Evolutionary conservation across 1,140 invertebrate species (phyloP).

Genomic region (Plectus sambesii): DNA sequence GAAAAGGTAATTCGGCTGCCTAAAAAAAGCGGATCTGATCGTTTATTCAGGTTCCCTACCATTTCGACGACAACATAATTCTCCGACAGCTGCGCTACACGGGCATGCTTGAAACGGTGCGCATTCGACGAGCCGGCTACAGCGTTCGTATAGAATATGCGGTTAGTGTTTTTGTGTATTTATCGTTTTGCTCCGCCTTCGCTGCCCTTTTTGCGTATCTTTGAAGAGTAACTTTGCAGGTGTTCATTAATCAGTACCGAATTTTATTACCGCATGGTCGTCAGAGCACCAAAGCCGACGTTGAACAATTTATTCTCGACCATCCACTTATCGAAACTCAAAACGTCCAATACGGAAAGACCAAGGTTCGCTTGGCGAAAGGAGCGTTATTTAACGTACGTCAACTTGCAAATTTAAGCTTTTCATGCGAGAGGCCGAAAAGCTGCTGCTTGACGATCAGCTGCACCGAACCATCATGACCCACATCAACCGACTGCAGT

Average conservation of each 20-base stretch:
- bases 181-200: neutral
- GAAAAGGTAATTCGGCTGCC: constrained; percentile 57
- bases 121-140: constrained; percentile 86
- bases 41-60: constrained; percentile 61
- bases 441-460: constrained; percentile 74
- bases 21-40: neutral
- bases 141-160: constrained; percentile 82
- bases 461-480: constrained; percentile 85
- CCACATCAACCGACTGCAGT: constrained; percentile 75
- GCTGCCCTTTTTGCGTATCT: neutral
- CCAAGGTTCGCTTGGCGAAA: constrained; percentile 55
- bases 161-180: constrained; percentile 38
- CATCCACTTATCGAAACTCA: constrained; percentile 66
- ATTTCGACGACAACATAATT: constrained; percentile 87
- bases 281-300: constrained; percentile 48
- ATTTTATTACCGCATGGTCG: constrained; percentile 77
- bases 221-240: constrained; percentile 46
- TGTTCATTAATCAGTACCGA: constrained; percentile 80
- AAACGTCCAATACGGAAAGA: constrained; percentile 78
- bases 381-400: neutral
- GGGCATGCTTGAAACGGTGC: constrained; percentile 88
- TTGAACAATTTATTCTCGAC: constrained; percentile 32
- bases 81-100: constrained; percentile 74
- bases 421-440: constrained; percentile 83
- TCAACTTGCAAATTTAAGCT: constrained; percentile 50